These are phyloP conservation scores for Petaurus breviceps DNA, from an alignment of 2,113 vertebrate genomes.

Conservation along the genomic window DNA sequence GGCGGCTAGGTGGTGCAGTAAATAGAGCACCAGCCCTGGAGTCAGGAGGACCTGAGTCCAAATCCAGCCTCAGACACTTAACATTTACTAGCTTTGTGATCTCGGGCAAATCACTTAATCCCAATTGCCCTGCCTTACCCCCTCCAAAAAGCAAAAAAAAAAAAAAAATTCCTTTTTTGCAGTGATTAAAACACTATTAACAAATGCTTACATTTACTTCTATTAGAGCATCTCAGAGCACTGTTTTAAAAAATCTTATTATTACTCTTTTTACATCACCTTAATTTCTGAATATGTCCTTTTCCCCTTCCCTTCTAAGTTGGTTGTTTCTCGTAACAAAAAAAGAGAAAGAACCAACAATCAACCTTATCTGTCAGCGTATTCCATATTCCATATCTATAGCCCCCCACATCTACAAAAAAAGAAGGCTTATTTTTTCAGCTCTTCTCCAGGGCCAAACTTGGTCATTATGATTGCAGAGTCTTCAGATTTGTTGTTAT, in stretches of 20 bases:
- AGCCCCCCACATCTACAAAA: not conserved
- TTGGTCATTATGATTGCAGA: not conserved
- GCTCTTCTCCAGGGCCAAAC: not conserved
- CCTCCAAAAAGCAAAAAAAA: too few species aligned
- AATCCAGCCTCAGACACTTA: too few species aligned
- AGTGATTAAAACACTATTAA: not conserved
- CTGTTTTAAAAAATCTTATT: not conserved
- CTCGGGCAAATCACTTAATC: too few species aligned
- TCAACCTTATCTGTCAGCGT: not conserved
- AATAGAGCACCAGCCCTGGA: too few species aligned
- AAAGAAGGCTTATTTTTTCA: not conserved
- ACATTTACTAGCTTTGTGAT: too few species aligned
- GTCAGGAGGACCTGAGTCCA: too few species aligned
- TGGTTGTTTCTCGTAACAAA: not conserved
- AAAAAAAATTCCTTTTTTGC: not conserved
- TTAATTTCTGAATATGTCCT: not conserved
- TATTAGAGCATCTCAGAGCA: constrained; percentile 24
- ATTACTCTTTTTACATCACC: not conserved
- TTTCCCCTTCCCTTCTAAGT: not conserved
- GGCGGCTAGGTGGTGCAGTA: too few species aligned
- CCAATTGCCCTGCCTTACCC: too few species aligned
- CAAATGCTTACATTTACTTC: not conserved
- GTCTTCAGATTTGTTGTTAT: not conserved
- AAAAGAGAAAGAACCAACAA: not conserved
- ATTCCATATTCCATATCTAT: not conserved